Evolutionary conservation across 2,888 invertebrate species (phyloP), one percentile per base, ranked within the genome.

Genomic region (Julus scandinavius): DNA sequence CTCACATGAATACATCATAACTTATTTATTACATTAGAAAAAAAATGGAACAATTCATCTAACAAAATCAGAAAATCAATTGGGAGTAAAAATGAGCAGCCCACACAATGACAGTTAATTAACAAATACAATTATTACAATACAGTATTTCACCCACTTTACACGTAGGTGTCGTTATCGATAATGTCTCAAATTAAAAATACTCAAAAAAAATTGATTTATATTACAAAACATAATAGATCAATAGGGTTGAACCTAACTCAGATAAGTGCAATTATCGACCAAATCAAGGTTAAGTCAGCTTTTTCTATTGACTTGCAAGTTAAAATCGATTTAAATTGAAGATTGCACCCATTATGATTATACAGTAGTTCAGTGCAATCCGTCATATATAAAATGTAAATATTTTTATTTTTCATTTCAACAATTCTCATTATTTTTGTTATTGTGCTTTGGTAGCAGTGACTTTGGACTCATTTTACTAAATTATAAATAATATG

Each of bases 371-470:
- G n/a, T 63, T 63, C n/a, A 9, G 20, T 20, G 63, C 63, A 63
- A 63, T 63, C 63, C 2, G 20, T 20, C 63, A 63, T 17, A 54
- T 54, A 54, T 54, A 54, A 54, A 54, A 54, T 20, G 17, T 20
- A 7, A 20, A 58, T 58, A 58, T n/a, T 7, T n/a, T 63, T 7
- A 20, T 63, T 63, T 63, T n/a, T 63, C 20, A 63, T 20, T 63
- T 63, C n/a, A 6, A 20, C 63, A n/a, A 63, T n/a, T 20, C 7
- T 63, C 20, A n/a, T n/a, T 20, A 20, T 6, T 63, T 63, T 7
- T 63, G 20, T 63, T 63, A 63, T 63, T 63, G 63, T 63, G 63
- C 63, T 63, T 63, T 63, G 63, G 63, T 63, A 63, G 63, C 63
- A 63, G 63, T 63, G 63, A 7, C 63, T 63, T 63, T 63, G 63